A percentile compares a stretch with the other conserved stretches of the same genome.
These are phyloP conservation scores for Zaprionus gabonicus DNA, from an alignment of 1,140 invertebrate species.

Conservation along the genomic window DNA sequence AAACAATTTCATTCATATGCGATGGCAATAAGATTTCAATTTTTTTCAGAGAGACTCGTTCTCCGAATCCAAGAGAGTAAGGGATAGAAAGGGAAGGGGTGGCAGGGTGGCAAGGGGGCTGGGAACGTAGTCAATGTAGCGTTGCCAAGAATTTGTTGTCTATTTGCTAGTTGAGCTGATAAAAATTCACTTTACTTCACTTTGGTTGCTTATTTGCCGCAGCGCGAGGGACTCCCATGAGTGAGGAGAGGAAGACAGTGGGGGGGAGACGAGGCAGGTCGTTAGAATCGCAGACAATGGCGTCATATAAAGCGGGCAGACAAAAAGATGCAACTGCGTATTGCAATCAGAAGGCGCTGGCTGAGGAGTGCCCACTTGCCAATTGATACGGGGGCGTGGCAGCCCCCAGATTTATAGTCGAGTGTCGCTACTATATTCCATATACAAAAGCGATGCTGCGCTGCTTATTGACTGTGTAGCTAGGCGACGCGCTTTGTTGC, in stretches of 20 bases:
- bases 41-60: slow-evolving; percentile 43
- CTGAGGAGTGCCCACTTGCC: slow-evolving; percentile 7
- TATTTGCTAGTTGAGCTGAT: slow-evolving; percentile 74
- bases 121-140: slow-evolving; percentile 33
- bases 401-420: neutral
- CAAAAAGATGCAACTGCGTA: slow-evolving; percentile 60
- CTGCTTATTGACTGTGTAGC: neutral
- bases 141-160: slow-evolving; percentile 74
- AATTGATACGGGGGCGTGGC: slow-evolving; percentile 3
- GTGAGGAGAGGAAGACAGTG: neutral
- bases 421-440: neutral
- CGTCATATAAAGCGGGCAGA: slow-evolving; percentile 42
- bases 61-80: slow-evolving; percentile 9
- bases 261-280: slow-evolving; percentile 4
- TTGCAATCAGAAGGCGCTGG: slow-evolving; percentile 41
- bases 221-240: slow-evolving; percentile 32
- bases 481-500: neutral
- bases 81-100: neutral
- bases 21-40: slow-evolving; percentile 63
- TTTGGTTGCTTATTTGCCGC: slow-evolving; percentile 65
- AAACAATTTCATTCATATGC: slow-evolving; percentile 69
- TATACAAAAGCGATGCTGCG: neutral
- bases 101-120: neutral
- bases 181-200: slow-evolving; percentile 77
- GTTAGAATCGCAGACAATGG: slow-evolving; percentile 61